Conservation (phyloP, 1,140 invertebrate species). For the Musca vetustissima region DNA sequence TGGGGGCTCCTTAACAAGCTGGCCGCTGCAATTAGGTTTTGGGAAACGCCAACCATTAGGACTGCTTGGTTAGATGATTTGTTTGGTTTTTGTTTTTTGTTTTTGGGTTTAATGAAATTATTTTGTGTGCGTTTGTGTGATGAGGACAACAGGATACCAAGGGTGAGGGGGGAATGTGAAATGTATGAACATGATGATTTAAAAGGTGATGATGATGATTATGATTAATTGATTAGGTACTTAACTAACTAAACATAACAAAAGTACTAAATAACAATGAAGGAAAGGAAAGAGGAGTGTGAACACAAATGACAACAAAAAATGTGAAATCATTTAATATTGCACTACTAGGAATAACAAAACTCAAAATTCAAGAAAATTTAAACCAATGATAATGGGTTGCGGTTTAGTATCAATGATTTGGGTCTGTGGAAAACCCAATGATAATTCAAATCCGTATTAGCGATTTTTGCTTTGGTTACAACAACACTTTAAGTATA, state of each 20-base stretch:
- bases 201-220: not conserved
- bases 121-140: constrained; percentile 14
- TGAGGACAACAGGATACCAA: not conserved
- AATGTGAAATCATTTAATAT: constrained; percentile 11
- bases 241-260: not conserved
- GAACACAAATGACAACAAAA: no score
- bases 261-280: no score
- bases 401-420: constrained; percentile 51
- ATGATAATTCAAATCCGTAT: constrained; percentile 48
- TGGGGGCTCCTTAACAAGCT: constrained; percentile 71
- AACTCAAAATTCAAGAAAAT: constrained; percentile 13
- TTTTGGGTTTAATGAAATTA: constrained; percentile 12
- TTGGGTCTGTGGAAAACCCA: constrained; percentile 54
- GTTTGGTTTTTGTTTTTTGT: constrained; percentile 27
- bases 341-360: constrained; percentile 14
- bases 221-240: not conserved
- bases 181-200: not conserved
- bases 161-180: not conserved
- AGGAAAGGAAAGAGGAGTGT: no score
- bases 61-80: constrained; percentile 65
- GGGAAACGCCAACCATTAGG: constrained; percentile 91
- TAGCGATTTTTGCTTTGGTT: constrained; percentile 16
- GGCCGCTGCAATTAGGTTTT: constrained; percentile 86
- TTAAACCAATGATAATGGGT: constrained; percentile 50
- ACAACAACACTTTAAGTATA: constrained; percentile 13